Conservation (phyloP, 2,797 vertebrate species). For the Enteromius paludinosus region DNA sequence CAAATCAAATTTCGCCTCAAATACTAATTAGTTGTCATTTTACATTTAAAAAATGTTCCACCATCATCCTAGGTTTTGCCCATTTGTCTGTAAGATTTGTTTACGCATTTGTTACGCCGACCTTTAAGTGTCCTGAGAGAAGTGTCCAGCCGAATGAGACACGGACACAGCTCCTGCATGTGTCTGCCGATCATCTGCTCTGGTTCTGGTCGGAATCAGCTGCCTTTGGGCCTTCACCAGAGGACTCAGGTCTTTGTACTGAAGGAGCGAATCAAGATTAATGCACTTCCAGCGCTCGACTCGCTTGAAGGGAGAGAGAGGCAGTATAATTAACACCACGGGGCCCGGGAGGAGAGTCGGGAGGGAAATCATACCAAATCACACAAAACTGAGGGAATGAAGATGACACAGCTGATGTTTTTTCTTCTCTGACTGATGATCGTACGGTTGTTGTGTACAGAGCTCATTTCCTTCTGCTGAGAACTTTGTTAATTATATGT, state of each 20-base stretch:
- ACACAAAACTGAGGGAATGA: constrained; percentile 60
- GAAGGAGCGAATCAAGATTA: constrained; percentile 81
- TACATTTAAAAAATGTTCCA: too few species aligned
- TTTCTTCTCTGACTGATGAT: constrained; percentile 31
- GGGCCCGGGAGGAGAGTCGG: constrained; percentile 68
- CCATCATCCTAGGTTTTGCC: too few species aligned
- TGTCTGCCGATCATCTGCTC: constrained; percentile 55
- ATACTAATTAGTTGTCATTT: too few species aligned
- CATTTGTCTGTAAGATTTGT: too few species aligned
- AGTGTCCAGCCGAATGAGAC: constrained; percentile 37
- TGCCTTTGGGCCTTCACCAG: constrained; percentile 74
- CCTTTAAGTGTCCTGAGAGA: too few species aligned
- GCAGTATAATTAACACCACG: constrained; percentile 80
- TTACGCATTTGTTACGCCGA: too few species aligned
- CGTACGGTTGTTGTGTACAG: not conserved
- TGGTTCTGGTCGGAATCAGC: constrained; percentile 65
- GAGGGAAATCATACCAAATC: constrained; percentile 58
- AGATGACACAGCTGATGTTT: constrained; percentile 60
- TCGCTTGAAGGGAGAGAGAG: constrained; percentile 62
- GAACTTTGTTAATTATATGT: not conserved
- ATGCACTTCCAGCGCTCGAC: constrained; percentile 75
- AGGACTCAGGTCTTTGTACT: constrained; percentile 75
- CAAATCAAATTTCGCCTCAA: too few species aligned
- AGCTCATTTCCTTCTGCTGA: not conserved
- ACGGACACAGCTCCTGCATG: constrained; percentile 15